phyloP scores from a whole-genome alignment of 2,113 vertebrate genomes.

The Pitta sordida region DNA sequence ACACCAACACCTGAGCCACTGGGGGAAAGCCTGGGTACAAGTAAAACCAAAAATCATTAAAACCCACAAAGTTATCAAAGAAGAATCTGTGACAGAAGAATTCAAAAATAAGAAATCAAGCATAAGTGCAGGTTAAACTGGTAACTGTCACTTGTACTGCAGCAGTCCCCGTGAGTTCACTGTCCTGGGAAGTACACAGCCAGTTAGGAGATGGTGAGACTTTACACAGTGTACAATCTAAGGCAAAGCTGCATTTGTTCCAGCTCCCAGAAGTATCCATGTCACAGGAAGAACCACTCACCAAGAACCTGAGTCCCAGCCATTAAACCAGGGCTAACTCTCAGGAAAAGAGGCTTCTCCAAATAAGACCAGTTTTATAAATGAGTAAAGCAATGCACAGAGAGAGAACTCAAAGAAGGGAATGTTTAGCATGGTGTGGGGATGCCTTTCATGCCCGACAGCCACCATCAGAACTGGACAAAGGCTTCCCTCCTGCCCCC shows the following conservation, averaged over 20 bases:
- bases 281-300: not conserved
- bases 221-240: too few relatives aligned
- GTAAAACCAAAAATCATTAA: not conserved
- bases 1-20: too few relatives aligned
- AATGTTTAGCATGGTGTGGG: accelerated
- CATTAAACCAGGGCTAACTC: not conserved
- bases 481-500: not conserved
- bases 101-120: not conserved
- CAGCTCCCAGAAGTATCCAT: not conserved
- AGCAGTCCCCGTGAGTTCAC: not conserved
- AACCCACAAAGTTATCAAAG: not conserved
- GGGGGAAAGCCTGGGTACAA: not conserved
- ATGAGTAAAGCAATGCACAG: not conserved
- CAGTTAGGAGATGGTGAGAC: not conserved
- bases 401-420: not conserved
- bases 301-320: not conserved
- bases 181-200: not conserved
- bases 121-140: not conserved
- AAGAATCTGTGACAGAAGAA: not conserved
- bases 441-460: not conserved
- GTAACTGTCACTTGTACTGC: not conserved
- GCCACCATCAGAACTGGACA: not conserved
- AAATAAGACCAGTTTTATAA: not conserved
- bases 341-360: not conserved
- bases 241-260: not conserved